These are phyloP conservation scores for Zeuzera pyrina DNA, from an alignment of 2,888 invertebrate species.

Conservation along the genomic window DNA sequence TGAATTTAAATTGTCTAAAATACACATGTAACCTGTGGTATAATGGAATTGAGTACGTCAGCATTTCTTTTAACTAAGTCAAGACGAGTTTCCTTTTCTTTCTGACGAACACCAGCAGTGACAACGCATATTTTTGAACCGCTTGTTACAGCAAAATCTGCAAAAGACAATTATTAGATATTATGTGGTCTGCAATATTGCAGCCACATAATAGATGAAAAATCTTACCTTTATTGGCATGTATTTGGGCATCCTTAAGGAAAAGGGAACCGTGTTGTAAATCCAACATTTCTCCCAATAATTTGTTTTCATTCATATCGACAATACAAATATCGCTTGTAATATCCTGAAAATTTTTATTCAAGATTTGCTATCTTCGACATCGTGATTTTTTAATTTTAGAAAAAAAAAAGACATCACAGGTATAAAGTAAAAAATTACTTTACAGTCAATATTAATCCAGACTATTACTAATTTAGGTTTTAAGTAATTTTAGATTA, in stretches of 20 bases:
- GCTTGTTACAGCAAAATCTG: conserved; percentile 79
- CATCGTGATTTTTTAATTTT: too few species aligned
- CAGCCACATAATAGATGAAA: too few species aligned
- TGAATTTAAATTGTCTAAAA: too few species aligned
- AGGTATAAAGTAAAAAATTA: too few species aligned
- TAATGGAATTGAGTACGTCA: conserved; percentile 82
- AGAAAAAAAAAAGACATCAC: too few species aligned
- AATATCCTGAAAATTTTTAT: too few species aligned
- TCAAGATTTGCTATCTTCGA: too few species aligned
- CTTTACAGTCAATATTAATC: too few species aligned
- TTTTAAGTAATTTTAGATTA: too few species aligned
- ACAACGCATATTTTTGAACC: conserved; percentile 85
- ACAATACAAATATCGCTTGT: conserved; percentile 82
- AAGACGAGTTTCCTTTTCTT: conserved; percentile 83
- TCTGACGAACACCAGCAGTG: conserved; percentile 86
- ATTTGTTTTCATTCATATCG: conserved; percentile 81
- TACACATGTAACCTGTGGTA: conserved; percentile 68
- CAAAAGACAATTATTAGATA: conserved; percentile 10
- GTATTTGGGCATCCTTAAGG: conserved; percentile 80
- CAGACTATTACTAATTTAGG: too few species aligned
- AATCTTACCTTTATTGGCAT: conserved; percentile 48
- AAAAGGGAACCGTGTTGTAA: conserved; percentile 86
- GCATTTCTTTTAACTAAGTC: conserved; percentile 85
- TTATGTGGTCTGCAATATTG: too few species aligned
- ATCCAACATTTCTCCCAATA: conserved; percentile 88